Evolutionary conservation across 1,140 invertebrate genomes (phyloP), one percentile per base, ranked within the genome.

Genomic region (Drosophila melanica): DNA sequence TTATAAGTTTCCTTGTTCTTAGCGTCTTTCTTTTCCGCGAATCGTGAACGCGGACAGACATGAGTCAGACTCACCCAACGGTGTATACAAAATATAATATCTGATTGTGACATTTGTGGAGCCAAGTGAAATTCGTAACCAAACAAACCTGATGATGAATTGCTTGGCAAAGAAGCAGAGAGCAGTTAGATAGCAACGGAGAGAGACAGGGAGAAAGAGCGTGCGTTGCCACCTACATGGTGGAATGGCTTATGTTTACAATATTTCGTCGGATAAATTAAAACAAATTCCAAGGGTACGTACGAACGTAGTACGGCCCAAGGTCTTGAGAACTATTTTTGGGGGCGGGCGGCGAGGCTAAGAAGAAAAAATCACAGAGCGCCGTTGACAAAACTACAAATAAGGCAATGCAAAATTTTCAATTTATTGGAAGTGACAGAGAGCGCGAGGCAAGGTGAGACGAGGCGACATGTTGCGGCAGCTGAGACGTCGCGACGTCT

Each of bases 391-490:
- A 85, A 89, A 80, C 79, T 77, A 89, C 84, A 80, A 89, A 89
- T 80, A 89, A 84, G 84, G 84, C 64, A 89, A 89, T 90, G 84
- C 85, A 90, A 84, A 89, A 82, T 57, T 62, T 75, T 69, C 37
- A 69, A 76, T 80, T 75, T 89, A 87, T 79, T 81, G 77, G 74
- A 81, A 81, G 82, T 81, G 66, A 50, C 51, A 55, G 58, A 69
- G 50, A 54, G 59, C 42, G 53, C 42, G 55, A 27, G 11, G 20
- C 5, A 27, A 14, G 50, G n/a, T 9, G 66, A 41, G 55, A 20
- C 27, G 62, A 55, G 41, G 48, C 39, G 65, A 68, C 42, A 59
- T 27, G 72, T 53, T 37, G 68, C 35, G 77, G 53, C 75, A 70
- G 67, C 74, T 79, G 70, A 47, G 73, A 86, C 81, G 82, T 87